Evolutionary conservation across 2,113 vertebrate species (phyloP).

Genomic region (Jacana jacana): DNA sequence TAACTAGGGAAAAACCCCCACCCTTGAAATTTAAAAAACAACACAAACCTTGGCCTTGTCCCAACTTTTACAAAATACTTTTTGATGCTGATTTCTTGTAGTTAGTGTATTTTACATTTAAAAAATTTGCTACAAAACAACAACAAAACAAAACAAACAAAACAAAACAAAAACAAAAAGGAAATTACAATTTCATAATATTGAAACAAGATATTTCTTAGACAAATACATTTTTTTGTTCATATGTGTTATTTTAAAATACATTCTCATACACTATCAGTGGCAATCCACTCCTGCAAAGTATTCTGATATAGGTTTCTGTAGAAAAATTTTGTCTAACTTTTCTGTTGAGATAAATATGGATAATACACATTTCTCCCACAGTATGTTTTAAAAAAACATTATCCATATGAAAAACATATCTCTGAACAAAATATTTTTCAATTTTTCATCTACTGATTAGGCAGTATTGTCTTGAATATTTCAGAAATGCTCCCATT

Average conservation of each 20-base stretch:
- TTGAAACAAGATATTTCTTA: background rate
- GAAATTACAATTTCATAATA: background rate
- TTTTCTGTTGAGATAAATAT: background rate
- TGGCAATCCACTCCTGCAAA: background rate
- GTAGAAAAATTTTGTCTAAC: background rate
- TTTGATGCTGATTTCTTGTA: background rate
- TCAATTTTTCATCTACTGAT: background rate
- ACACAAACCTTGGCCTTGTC: background rate
- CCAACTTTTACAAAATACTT: background rate
- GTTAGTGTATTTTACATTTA: background rate
- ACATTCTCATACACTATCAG: background rate
- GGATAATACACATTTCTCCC: background rate
- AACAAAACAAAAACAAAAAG: too few species aligned
- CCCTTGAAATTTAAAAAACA: background rate
- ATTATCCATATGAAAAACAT: conserved; percentile 5
- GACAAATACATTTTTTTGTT: background rate
- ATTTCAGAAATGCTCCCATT: background rate
- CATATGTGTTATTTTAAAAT: background rate
- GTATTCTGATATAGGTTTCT: background rate
- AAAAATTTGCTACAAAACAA: background rate
- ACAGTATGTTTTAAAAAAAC: background rate
- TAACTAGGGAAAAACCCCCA: background rate
- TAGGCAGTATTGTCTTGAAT: background rate
- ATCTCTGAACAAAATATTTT: background rate
- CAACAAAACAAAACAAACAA: too few species aligned